Evolutionary conservation across 1,140 invertebrate genomes (phyloP).

Genomic region (Manduca sexta): DNA sequence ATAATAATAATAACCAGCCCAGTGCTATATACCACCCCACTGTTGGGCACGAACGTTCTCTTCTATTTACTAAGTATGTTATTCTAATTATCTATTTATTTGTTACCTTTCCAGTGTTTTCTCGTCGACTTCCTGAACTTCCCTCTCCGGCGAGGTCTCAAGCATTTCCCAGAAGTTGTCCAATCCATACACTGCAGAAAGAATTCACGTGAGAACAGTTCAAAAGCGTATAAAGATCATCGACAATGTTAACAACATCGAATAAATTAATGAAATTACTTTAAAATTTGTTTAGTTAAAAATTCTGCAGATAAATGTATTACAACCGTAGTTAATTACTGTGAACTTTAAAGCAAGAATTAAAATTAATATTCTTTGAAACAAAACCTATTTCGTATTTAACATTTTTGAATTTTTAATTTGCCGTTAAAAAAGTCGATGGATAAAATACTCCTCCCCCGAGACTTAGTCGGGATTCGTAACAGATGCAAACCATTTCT

Average conservation of each 20-base stretch:
- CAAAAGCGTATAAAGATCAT: neutral
- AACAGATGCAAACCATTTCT: too few species aligned
- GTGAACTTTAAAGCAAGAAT: too few species aligned
- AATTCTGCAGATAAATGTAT: too few species aligned
- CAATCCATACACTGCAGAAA: constrained; percentile 48
- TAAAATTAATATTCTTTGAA: too few species aligned
- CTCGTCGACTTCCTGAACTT: constrained; percentile 45
- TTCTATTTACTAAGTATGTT: neutral
- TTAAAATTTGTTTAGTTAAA: neutral
- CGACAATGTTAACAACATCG: neutral
- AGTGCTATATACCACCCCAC: too few species aligned
- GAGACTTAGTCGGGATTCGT: too few species aligned
- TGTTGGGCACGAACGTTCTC: too few species aligned
- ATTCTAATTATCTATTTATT: neutral
- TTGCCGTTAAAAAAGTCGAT: constrained; percentile 1
- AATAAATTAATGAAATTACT: too few species aligned
- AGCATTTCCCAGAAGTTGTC: constrained; percentile 64
- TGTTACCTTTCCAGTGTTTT: constrained; percentile 54
- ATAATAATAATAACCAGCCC: too few species aligned
- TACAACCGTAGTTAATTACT: too few species aligned
- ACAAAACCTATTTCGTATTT: neutral
- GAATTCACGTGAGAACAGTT: neutral
- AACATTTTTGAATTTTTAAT: neutral
- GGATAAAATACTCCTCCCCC: neutral
- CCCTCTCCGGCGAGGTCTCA: constrained; percentile 46